Evolutionary conservation across 2,888 invertebrate genomes (phyloP).

Genomic region (Calameuta pallipes): DNA sequence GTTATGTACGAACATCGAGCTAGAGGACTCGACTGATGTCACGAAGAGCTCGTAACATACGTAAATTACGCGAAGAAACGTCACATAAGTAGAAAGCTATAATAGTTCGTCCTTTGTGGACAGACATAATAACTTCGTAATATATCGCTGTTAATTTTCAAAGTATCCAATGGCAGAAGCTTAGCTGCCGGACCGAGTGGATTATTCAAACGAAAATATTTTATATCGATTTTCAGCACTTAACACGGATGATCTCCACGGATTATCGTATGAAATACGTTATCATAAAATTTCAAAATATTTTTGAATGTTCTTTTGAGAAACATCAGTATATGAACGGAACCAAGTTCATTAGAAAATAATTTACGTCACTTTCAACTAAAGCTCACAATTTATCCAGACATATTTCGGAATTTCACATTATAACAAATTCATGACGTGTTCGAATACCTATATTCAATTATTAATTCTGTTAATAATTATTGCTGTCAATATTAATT

Average conservation of each 20-base stretch:
- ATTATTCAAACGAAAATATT: background rate
- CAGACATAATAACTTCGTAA: background rate
- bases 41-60: background rate
- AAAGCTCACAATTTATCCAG: background rate
- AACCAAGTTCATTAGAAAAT: background rate
- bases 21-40: background rate
- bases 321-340: background rate
- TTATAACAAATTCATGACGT: background rate
- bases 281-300: constrained; percentile 11
- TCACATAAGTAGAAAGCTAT: background rate
- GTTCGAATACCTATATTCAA: background rate
- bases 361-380: background rate
- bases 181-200: background rate
- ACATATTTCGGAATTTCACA: background rate
- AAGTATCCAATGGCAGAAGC: background rate
- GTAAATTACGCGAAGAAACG: background rate
- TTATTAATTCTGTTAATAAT: background rate
- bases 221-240: background rate
- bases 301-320: background rate
- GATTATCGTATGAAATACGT: background rate
- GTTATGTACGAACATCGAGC: background rate
- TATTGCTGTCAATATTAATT: background rate
- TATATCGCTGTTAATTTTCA: background rate
- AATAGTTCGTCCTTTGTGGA: background rate
- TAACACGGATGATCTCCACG: background rate